Evolutionary conservation across 2,888 invertebrate species (phyloP).

Genomic region (Piscicola geometra): DNA sequence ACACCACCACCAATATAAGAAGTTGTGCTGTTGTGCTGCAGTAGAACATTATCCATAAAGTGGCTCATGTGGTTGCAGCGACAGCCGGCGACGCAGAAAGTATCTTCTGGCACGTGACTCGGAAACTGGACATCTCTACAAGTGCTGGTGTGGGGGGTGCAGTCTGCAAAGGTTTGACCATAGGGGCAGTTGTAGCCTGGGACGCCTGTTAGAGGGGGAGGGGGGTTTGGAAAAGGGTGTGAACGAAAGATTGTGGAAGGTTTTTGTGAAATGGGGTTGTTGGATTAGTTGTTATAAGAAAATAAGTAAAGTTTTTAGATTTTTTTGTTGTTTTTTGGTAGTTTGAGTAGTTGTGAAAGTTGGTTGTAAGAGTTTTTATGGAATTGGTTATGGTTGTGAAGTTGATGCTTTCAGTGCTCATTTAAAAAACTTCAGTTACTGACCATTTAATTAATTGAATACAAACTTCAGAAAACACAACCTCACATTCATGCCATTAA

Average conservation of each 20-base stretch:
- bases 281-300: not conserved
- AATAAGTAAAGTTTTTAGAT: not conserved
- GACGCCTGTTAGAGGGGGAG: slow-evolving; percentile 1
- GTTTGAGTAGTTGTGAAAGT: too few relatives aligned
- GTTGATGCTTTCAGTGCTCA: too few relatives aligned
- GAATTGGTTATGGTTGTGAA: too few relatives aligned
- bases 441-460: too few relatives aligned
- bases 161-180: slow-evolving; percentile 42
- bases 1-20: not conserved
- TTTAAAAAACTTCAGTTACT: too few relatives aligned
- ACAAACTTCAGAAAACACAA: too few relatives aligned
- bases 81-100: slow-evolving; percentile 38
- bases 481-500: too few relatives aligned
- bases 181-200: slow-evolving; percentile 21
- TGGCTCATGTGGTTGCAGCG: slow-evolving; percentile 27
- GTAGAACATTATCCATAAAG: slow-evolving; percentile 28
- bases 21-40: not conserved
- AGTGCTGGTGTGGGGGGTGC: slow-evolving; percentile 38
- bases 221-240: too few relatives aligned
- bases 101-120: slow-evolving; percentile 33
- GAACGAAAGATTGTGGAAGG: too few relatives aligned
- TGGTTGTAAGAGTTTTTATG: too few relatives aligned
- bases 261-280: too few relatives aligned
- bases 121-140: slow-evolving; percentile 41
- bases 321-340: too few relatives aligned